Evolutionary conservation across 2,888 invertebrate genomes (phyloP).

Genomic region (Laspeyria flexula): DNA sequence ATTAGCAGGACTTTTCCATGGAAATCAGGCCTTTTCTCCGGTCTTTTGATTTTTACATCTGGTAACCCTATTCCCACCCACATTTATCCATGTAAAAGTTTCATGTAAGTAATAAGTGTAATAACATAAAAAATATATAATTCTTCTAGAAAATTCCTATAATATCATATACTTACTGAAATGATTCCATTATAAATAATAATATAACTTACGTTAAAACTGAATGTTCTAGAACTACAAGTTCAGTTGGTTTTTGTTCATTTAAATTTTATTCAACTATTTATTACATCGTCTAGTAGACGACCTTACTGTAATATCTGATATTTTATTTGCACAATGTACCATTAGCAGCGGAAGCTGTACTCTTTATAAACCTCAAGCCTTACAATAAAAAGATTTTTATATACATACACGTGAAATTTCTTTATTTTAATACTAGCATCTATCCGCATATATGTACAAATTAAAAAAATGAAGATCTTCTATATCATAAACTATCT

Average conservation of each 20-base stretch:
- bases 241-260: slow-evolving; percentile 19
- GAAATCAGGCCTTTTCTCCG: too few relatives aligned
- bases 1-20: too few relatives aligned
- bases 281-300: slow-evolving; percentile 20
- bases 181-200: slow-evolving; percentile 20
- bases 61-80: too few relatives aligned
- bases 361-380: slow-evolving; percentile 28
- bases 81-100: too few relatives aligned
- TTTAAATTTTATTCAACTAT: slow-evolving; percentile 23
- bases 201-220: slow-evolving; percentile 5
- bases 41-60: too few relatives aligned
- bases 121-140: too few relatives aligned
- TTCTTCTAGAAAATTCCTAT: too few relatives aligned
- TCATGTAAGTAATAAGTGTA: too few relatives aligned
- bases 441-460: too few relatives aligned
- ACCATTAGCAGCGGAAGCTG: slow-evolving; percentile 21
- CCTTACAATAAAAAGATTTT: slow-evolving; percentile 37
- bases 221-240: slow-evolving; percentile 1
- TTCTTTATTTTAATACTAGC: slow-evolving; percentile 3
- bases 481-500: too few relatives aligned
- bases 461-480: too few relatives aligned
- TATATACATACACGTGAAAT: slow-evolving; percentile 12
- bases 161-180: slow-evolving; percentile 22
- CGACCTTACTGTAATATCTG: slow-evolving; percentile 13
- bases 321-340: slow-evolving; percentile 40